phyloP scores from a whole-genome alignment of 1,140 invertebrate genomes.

The Drosophila serrata region DNA sequence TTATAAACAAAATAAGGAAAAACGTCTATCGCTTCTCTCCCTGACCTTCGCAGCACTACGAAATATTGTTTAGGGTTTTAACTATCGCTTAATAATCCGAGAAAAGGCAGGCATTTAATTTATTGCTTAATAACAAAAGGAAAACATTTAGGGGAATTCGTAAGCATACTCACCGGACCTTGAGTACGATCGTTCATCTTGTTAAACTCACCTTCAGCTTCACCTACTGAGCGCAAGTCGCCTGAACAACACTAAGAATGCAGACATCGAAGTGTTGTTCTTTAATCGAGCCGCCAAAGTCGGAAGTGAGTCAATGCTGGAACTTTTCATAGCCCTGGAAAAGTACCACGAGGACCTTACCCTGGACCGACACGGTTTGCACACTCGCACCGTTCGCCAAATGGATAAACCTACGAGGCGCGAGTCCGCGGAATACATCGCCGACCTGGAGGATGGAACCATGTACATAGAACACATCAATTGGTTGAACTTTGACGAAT shows the following conservation, averaged over 20 bases:
- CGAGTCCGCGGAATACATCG: conserved; percentile 45
- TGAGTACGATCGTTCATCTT: not conserved
- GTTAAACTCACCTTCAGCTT: conserved; percentile 49
- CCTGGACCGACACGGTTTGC: conserved; percentile 71
- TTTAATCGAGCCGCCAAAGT: conserved; percentile 96
- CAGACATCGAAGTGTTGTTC: conserved; percentile 87
- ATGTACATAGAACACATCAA: conserved; percentile 78
- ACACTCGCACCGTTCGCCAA: conserved; percentile 9
- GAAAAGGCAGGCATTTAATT: not conserved
- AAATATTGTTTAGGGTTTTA: not conserved
- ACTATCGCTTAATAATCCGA: conserved; percentile 6
- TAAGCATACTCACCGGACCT: not conserved
- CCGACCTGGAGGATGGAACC: conserved; percentile 55
- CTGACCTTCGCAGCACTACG: not conserved
- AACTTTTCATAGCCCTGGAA: conserved; percentile 89
- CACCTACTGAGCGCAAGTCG: conserved; percentile 72
- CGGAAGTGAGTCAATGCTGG: conserved; percentile 94
- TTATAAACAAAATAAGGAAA: conserved; percentile 7
- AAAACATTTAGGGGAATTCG: not conserved
- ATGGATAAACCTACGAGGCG: conserved; percentile 30
- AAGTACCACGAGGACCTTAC: conserved; percentile 53
- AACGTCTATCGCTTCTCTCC: not conserved
- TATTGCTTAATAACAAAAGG: not conserved
- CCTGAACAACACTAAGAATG: conserved; percentile 92
- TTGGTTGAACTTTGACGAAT: conserved; percentile 88